Evolutionary conservation across 2,797 vertebrate species (phyloP), one percentile per base, ranked within the genome.

Genomic region (Gallirallus australis): DNA sequence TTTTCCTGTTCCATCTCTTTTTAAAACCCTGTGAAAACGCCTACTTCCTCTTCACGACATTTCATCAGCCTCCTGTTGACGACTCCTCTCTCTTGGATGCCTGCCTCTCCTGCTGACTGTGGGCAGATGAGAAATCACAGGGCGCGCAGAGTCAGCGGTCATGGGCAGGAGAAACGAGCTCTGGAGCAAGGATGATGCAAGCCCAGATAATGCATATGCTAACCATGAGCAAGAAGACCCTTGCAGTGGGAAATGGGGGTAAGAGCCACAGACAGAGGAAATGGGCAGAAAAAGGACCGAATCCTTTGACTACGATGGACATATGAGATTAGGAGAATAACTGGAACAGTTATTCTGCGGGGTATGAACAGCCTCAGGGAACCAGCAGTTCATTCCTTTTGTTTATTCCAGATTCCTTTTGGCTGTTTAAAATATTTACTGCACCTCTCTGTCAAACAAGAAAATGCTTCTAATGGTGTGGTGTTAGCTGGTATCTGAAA

Each of bases 21-120:
- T 90, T 59, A 65, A 91, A 81, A 59, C 28, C 17, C 59, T 72
- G 70, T 66, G 87, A 90, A 95, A 95, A 95, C 35, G 20, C 90
- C 94, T 61, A n/a, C 92, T 72, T 88, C 60, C 60, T 77, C 76
- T 69, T 95, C 89, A 77, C 64, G 79, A 84, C 68, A 42, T 71
- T 93, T 89, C 84, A 90, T 18, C 9, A 15, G 66, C 82, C 93
- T 93, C 80, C 85, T 90, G 77, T n/a, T 78, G 87, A 72, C 89
- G 92, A 95, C 69, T 97, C 63, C 24, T 65, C 68, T 94, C 64
- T 72, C 77, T 86, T 93, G 93, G 90, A 96, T 82, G 57, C 42
- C 52, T 93, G 93, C 85, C 93, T 95, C 88, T 88, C 70, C 52
- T 2, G 0, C 59, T 69, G 33, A 31, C 77, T 89, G 93, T 76